Conservation (phyloP, 2,113 vertebrate species). For the Ammospiza caudacuta region DNA sequence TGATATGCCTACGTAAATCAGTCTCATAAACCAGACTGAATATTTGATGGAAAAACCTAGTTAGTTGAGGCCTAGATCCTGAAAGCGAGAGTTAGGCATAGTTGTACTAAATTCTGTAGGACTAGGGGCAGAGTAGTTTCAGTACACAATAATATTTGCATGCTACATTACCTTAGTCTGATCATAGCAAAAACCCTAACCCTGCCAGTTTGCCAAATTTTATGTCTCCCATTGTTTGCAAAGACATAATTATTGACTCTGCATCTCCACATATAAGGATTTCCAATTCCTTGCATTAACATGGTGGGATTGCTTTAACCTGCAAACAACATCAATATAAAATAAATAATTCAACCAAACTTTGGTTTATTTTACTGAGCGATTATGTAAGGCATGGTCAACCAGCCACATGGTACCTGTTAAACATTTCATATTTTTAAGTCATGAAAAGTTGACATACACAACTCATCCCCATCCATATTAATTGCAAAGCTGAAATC, state of each 20-base stretch:
- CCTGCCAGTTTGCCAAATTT: neutral
- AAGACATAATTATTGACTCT: neutral
- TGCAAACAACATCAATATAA: neutral
- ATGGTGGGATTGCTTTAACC: neutral
- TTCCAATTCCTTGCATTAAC: neutral
- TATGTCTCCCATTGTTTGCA: neutral
- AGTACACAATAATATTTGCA: neutral
- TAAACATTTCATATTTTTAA: neutral
- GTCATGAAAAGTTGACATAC: neutral
- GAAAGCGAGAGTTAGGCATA: neutral
- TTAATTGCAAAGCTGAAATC: neutral
- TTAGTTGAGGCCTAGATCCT: neutral
- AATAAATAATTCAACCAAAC: accelerated
- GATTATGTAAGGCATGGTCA: neutral
- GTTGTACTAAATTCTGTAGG: neutral
- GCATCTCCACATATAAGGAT: neutral
- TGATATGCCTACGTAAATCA: neutral
- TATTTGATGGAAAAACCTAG: neutral
- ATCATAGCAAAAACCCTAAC: neutral
- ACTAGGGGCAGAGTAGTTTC: neutral
- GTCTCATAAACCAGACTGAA: neutral
- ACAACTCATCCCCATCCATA: neutral
- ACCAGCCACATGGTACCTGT: neutral
- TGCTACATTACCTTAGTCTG: neutral
- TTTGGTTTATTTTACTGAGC: neutral